Evolutionary conservation across 2,888 invertebrate genomes (phyloP).

Genomic region (Taphrorychus bicolor): DNA sequence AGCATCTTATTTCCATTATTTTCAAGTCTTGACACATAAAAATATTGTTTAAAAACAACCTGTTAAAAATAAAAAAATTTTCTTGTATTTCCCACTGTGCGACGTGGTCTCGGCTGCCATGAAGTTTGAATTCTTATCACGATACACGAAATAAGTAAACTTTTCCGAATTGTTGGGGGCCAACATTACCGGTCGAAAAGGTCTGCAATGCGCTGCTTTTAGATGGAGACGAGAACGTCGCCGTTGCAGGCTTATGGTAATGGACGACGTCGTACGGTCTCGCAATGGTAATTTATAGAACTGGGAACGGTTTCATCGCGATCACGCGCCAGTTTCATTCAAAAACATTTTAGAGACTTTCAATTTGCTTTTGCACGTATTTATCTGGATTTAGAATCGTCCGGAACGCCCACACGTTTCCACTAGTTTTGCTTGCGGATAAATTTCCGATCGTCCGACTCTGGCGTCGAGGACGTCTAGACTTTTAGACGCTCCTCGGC

Average conservation of each 20-base stretch:
- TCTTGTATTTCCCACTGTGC: not conserved
- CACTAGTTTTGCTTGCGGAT: not conserved
- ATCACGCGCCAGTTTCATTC: constrained; percentile 24
- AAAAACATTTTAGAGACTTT: constrained; percentile 11
- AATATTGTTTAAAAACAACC: no score
- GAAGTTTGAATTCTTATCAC: constrained; percentile 48
- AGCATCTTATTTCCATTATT: no score
- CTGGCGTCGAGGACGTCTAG: constrained; percentile 57
- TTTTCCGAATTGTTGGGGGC: constrained; percentile 45
- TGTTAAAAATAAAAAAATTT: no score
- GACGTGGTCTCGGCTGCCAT: constrained; percentile 20
- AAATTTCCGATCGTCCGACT: not conserved
- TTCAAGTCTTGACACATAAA: no score
- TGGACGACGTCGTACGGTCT: constrained; percentile 42
- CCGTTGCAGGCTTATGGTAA: constrained; percentile 50
- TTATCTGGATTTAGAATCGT: constrained; percentile 2
- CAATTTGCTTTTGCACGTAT: constrained; percentile 17
- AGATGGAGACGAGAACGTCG: constrained; percentile 31
- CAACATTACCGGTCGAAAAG: constrained; percentile 45
- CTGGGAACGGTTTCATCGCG: constrained; percentile 31
- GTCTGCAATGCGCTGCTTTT: constrained; percentile 49
- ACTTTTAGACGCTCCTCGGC: constrained; percentile 54
- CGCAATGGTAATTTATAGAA: constrained; percentile 39
- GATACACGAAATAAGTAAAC: constrained; percentile 48
- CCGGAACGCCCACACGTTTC: not conserved